A percentile compares a stretch with the other conserved stretches of the same genome.
Evolutionary conservation across 92 coral and sea anemone species (phyloP).

Genomic region (Epizoanthus scotinus): DNA sequence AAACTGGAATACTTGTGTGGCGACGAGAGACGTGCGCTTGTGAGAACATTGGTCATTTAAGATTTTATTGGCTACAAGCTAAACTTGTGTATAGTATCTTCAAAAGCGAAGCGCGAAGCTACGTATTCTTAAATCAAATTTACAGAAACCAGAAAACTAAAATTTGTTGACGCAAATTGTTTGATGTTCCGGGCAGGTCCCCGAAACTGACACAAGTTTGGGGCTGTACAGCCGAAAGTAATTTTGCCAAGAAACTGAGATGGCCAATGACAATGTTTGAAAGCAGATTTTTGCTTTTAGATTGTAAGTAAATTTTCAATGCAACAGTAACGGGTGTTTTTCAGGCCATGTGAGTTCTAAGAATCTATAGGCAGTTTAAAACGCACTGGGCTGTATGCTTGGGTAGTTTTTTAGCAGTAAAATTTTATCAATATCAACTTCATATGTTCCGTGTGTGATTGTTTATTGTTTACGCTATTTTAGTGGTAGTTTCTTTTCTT

Average conservation of each 20-base stretch:
- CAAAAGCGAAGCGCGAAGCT: too few species aligned
- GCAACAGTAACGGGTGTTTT: neutral
- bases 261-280: conserved; percentile 6
- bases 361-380: neutral
- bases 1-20: too few species aligned
- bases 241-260: neutral
- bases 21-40: too few species aligned
- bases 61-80: too few species aligned
- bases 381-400: neutral
- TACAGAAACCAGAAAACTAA: too few species aligned
- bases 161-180: too few species aligned
- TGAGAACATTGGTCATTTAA: too few species aligned
- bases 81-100: too few species aligned
- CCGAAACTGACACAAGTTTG: neutral
- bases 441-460: neutral
- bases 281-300: neutral
- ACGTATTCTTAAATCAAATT: too few species aligned
- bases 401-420: neutral
- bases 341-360: neutral
- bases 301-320: neutral
- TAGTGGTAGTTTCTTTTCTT: too few species aligned
- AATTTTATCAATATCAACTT: neutral
- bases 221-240: neutral
- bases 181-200: too few species aligned
- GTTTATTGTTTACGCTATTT: too few species aligned